Base-by-base conservation (phyloP, 30 jellyfish, hydroid and myxozoan genomes). In the Rhopilema esculentum region DNA sequence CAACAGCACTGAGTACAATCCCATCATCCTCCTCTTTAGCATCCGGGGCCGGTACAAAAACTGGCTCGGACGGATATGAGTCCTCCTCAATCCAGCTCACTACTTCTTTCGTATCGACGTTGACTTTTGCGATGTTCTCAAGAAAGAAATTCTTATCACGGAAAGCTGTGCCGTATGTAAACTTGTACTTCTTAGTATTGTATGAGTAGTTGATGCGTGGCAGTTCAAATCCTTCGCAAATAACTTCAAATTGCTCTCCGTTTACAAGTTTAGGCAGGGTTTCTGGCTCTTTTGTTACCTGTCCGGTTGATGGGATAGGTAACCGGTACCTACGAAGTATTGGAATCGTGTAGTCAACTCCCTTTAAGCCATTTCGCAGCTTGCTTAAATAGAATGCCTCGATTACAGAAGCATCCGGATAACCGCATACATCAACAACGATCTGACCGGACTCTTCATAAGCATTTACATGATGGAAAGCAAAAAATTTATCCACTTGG, bases 11-110 rank as follows among this genome's bases (percentile, higher is more conserved):
- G 64, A 91, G 25, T 18, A 91, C 88, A 12, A 91, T 80, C 12
- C 97, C 97, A 28, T 91, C 97, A 64, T 91, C 97, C 76, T 91
- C 97, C 18, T 87, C 92, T 51, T 30, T 72, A 19, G 97, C 92
- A 17, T 75, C 66, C 69, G 97, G 96, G 22, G 89, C 82, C 4
- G 96, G 66, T 18, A 91, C 82, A 64, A 91, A 91, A 12, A 78
- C 88, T 0, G 96, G 96, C 79, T 91, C 97, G 25, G 97, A 91
- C 57, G 96, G 96, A 50, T 77, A 91, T 30, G 90, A 69, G 63
- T 91, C 86, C 83, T 84, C 96, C 33, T 86, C 97, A 40, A 22
- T 27, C 97, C 97, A 91, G 31, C 63, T 71, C 32, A 48, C 6
- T 16, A 18, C 82, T 17, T 69, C 92, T 69, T 83, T 83, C 23